Base-by-base conservation (phyloP, 1,140 invertebrate genomes). In the Aphelenchoides besseyi region DNA sequence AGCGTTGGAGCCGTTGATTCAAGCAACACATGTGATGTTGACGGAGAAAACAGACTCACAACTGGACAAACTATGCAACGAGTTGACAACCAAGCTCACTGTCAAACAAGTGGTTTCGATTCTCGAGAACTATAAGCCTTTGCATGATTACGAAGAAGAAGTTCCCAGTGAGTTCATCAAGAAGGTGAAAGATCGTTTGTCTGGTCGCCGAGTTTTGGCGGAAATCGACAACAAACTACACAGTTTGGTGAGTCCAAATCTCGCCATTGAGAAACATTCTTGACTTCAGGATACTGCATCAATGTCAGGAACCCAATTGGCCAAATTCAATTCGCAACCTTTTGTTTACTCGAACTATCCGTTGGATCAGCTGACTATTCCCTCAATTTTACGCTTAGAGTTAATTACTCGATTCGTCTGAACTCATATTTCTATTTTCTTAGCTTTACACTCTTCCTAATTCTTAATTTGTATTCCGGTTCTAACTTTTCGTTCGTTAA, bases 11-110 rank as follows among this genome's bases (percentile, higher is more conserved):
- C 94, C 96, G 0, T 91, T 98, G 1, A 91, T 96, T 53, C 94
- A 98, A 86, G 95, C 95, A 0, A 92, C 94, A 0, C 94, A 97
- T 77, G 87, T 98, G 26, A 86, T 98, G 37, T 87, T 88, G 85
- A 93, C 94, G 0, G 88, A 94, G 2, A 98, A 97, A 86, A 23
- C 73, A 29, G 76, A 76, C 36, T 62, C 72, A 5, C 77, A 82
- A 54, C 36, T 81, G 9, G 81, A 82, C 18, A 75, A 69, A 2
- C 41, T 82, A 1, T 79, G 78, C 70, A 79, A 81, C 9, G 80
- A 82, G 57, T 78, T 82, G 78, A 82, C 80, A 2, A 63, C 69
- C 18, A 55, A 54, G 23, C 29, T 83, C 35, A 71, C 29, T 37
- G 28, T 66, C 8, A 79, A 81, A 33, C 74, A 80, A 70, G 74